Evolutionary conservation across 2,797 vertebrate genomes (phyloP).

Genomic region (Artibeus lituratus): DNA sequence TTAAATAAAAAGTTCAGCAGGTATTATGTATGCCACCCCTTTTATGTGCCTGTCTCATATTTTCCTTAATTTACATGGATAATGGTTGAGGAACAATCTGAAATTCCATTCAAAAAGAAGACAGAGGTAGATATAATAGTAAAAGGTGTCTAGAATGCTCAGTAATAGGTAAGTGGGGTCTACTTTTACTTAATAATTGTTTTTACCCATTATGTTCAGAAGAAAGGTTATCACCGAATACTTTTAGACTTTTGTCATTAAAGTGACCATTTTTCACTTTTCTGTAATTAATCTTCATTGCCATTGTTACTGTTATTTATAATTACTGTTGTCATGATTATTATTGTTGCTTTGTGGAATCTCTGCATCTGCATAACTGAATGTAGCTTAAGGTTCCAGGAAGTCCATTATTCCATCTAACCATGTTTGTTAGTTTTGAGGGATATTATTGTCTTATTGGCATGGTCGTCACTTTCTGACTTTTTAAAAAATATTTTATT

Average conservation of each 20-base stretch:
- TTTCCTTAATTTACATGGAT: constrained; percentile 50
- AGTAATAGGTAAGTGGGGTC: background rate
- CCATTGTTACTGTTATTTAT: background rate
- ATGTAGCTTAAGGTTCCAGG: background rate
- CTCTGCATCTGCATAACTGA: background rate
- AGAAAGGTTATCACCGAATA: background rate
- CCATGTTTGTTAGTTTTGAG: background rate
- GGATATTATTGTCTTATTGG: background rate
- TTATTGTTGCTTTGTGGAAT: background rate
- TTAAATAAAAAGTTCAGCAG: background rate
- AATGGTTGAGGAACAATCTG: constrained; percentile 23
- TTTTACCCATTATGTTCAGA: background rate
- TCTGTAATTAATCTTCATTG: background rate
- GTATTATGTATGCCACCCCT: background rate
- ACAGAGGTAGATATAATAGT: background rate
- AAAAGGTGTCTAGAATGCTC: background rate
- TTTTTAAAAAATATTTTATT: background rate
- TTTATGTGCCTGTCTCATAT: background rate
- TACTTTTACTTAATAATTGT: background rate
- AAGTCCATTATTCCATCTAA: background rate
- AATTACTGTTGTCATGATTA: background rate
- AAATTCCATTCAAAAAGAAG: constrained; percentile 41
- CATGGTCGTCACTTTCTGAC: background rate
- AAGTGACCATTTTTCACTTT: background rate
- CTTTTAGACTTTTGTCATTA: background rate